Evolutionary conservation across 2,113 vertebrate genomes (phyloP).

Genomic region (Pseudopipra pipra): DNA sequence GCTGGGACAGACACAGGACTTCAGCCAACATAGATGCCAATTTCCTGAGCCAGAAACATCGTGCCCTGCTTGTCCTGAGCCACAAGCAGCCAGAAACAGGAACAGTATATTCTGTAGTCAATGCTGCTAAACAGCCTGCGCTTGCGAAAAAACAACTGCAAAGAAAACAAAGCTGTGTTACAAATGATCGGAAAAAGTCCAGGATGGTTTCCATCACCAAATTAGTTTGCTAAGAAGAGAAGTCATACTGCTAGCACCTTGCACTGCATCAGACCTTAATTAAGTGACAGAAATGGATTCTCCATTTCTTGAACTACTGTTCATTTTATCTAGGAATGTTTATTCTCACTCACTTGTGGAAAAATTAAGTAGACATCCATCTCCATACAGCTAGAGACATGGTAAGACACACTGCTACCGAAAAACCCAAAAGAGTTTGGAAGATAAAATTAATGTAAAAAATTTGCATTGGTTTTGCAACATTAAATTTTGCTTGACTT

Average conservation of each 20-base stretch:
- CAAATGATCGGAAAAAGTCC: not conserved
- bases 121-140: not conserved
- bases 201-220: not conserved
- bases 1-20: not conserved
- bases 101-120: not conserved
- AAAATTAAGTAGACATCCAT: not conserved
- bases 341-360: not conserved
- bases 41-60: conserved; percentile 2
- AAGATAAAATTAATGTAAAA: not conserved
- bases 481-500: not conserved
- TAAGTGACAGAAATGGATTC: not conserved
- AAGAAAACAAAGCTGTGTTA: not conserved
- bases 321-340: not conserved
- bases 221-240: not conserved
- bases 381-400: not conserved
- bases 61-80: not conserved
- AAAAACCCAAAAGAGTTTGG: not conserved
- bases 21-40: not conserved
- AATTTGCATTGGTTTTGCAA: not conserved
- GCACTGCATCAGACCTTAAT: not conserved
- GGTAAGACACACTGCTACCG: not conserved
- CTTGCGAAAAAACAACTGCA: not conserved
- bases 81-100: not conserved
- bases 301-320: not conserved
- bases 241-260: not conserved